phyloP scores from a whole-genome alignment of 2,888 invertebrate species.

The Conomelus anceps region DNA sequence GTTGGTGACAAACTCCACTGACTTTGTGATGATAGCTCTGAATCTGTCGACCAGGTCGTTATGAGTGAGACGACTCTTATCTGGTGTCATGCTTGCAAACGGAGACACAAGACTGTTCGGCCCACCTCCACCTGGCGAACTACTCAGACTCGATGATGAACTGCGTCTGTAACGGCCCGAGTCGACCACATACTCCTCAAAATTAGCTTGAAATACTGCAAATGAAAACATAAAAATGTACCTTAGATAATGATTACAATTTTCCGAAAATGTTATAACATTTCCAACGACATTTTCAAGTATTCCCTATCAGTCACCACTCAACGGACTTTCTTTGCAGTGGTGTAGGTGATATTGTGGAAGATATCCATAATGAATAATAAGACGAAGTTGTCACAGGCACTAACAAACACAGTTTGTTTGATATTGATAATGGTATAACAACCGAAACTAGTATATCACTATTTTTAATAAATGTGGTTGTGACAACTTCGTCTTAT shows the following conservation, averaged over 20 bases:
- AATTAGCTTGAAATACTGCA: neutral
- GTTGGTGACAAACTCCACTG: slow-evolving; percentile 47
- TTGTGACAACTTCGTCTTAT: too few relatives aligned
- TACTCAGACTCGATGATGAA: neutral
- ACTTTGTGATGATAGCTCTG: slow-evolving; percentile 46
- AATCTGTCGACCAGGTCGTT: slow-evolving; percentile 45
- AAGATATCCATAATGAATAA: too few relatives aligned
- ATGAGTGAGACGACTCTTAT: slow-evolving; percentile 9
- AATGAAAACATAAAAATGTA: neutral
- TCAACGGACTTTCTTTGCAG: too few relatives aligned
- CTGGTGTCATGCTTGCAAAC: neutral
- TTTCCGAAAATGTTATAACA: neutral
- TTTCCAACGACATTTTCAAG: too few relatives aligned
- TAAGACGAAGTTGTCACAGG: too few relatives aligned
- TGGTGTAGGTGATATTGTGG: too few relatives aligned
- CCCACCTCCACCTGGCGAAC: neutral
- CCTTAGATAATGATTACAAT: neutral
- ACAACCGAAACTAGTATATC: too few relatives aligned
- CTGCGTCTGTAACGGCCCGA: neutral
- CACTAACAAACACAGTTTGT: too few relatives aligned
- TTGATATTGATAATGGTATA: too few relatives aligned
- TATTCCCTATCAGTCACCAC: too few relatives aligned
- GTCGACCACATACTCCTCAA: neutral
- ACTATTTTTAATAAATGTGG: too few relatives aligned
- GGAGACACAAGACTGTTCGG: neutral